Evolutionary conservation across 2,113 vertebrate genomes (phyloP).

Genomic region (Xenopus borealis): DNA sequence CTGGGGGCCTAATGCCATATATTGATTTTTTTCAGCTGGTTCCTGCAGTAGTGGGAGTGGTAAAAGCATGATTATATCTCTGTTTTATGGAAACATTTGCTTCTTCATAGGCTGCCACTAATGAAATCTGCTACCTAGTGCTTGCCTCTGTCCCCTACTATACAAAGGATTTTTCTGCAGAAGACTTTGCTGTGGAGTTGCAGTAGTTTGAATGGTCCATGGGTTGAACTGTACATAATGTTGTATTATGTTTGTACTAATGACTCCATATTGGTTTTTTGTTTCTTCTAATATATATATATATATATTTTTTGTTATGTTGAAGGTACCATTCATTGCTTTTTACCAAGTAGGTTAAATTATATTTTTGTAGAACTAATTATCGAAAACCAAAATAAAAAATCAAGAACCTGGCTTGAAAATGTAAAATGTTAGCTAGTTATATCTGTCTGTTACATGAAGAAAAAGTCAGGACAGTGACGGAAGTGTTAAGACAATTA

Average conservation of each 20-base stretch:
- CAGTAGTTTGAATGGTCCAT: constrained; percentile 45
- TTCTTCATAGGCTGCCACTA: no score
- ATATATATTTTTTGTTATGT: constrained; percentile 13
- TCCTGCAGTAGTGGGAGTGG: not conserved
- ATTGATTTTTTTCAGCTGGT: not conserved
- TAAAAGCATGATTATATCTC: not conserved
- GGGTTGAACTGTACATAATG: constrained; percentile 48
- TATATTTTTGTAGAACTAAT: constrained; percentile 42
- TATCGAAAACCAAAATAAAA: constrained; percentile 32
- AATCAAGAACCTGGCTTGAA: constrained; percentile 1
- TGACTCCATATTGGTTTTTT: constrained; percentile 11
- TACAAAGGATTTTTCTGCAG: no score
- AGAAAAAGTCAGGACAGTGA: not conserved
- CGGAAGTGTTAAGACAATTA: not conserved
- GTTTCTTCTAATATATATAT: constrained; percentile 5
- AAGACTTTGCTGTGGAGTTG: constrained; percentile 42
- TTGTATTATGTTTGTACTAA: constrained; percentile 53
- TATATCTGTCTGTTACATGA: not conserved
- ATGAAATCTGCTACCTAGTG: no score
- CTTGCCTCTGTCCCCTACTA: not conserved
- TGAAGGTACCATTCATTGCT: constrained; percentile 22
- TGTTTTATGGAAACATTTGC: not conserved
- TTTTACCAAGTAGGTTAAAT: constrained; percentile 29
- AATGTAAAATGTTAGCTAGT: not conserved
- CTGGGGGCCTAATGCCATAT: not conserved